Percentiles rank a stretch among this genome's conserved stretches.
Evolutionary conservation across 2,888 invertebrate species (phyloP).

Genomic region (Netelia melanura): DNA sequence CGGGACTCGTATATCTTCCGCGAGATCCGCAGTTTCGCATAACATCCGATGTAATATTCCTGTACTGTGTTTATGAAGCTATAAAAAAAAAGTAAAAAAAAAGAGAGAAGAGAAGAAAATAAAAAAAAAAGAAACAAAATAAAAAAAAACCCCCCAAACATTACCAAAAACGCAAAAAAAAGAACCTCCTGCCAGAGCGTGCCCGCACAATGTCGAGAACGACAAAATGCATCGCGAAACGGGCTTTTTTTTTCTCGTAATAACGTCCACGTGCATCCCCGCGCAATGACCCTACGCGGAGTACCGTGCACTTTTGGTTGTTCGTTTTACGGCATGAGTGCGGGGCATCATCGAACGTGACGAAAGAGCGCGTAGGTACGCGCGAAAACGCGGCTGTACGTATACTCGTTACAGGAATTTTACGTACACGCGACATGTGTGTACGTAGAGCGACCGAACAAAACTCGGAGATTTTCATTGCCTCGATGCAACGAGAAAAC

Average conservation of each 20-base stretch:
- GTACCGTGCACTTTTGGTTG: constrained; percentile 37
- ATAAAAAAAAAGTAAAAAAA: constrained; percentile 69
- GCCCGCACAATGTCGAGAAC: constrained; percentile 19
- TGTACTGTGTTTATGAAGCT: constrained; percentile 71
- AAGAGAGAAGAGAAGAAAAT: not conserved
- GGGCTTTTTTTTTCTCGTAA: constrained; percentile 20
- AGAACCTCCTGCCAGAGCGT: not conserved
- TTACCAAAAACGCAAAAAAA: no score
- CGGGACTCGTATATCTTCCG: constrained; percentile 1
- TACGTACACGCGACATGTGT: not conserved
- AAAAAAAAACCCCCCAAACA: not conserved
- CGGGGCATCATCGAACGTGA: constrained; percentile 36
- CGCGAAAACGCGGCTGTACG: not conserved
- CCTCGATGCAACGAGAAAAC: no score
- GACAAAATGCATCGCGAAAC: constrained; percentile 37
- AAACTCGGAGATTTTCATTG: no score
- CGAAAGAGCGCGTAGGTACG: constrained; percentile 18
- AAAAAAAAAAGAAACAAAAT: constrained; percentile 38
- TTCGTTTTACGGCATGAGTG: constrained; percentile 46
- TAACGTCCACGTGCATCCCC: constrained; percentile 16
- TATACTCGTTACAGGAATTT: not conserved
- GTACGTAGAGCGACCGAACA: no score
- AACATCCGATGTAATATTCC: constrained; percentile 72
- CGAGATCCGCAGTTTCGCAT: constrained; percentile 42
- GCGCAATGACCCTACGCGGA: not conserved